phyloP scores from a whole-genome alignment of 2,113 vertebrate genomes.

The Colistium nudipinnis region DNA sequence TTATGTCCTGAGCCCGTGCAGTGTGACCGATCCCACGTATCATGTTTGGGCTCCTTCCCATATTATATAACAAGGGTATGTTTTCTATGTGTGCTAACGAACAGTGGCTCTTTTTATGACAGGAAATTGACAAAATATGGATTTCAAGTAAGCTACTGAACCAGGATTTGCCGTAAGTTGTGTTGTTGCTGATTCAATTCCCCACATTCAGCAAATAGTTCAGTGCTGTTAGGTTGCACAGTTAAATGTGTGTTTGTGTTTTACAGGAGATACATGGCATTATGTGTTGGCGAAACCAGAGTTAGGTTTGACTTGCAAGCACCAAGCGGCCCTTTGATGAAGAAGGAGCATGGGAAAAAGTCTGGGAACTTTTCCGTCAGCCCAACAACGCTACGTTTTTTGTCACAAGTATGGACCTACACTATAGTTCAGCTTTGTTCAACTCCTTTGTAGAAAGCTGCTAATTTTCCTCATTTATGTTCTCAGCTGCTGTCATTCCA shows the following conservation, averaged over 20 bases:
- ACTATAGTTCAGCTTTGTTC: neutral
- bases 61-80: neutral
- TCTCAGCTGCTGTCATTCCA: constrained; percentile 90
- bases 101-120: constrained; percentile 34
- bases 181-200: neutral
- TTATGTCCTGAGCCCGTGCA: constrained; percentile 6
- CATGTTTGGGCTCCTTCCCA: neutral
- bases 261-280: constrained; percentile 89
- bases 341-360: constrained; percentile 57
- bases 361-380: constrained; percentile 77
- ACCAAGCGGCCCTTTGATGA: constrained; percentile 59
- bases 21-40: neutral
- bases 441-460: neutral
- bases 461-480: constrained; percentile 22
- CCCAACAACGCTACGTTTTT: constrained; percentile 84
- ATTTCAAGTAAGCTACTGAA: constrained; percentile 94
- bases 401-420: constrained; percentile 87
- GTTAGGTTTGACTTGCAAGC: constrained; percentile 89
- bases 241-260: neutral
- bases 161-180: constrained; percentile 92
- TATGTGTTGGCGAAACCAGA: constrained; percentile 93
- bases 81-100: neutral
- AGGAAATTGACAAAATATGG: constrained; percentile 97
- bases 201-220: neutral
- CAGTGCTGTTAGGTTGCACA: neutral